These are phyloP conservation scores for Papilio gigon DNA, from an alignment of 2,888 invertebrate species.

Conservation along the genomic window DNA sequence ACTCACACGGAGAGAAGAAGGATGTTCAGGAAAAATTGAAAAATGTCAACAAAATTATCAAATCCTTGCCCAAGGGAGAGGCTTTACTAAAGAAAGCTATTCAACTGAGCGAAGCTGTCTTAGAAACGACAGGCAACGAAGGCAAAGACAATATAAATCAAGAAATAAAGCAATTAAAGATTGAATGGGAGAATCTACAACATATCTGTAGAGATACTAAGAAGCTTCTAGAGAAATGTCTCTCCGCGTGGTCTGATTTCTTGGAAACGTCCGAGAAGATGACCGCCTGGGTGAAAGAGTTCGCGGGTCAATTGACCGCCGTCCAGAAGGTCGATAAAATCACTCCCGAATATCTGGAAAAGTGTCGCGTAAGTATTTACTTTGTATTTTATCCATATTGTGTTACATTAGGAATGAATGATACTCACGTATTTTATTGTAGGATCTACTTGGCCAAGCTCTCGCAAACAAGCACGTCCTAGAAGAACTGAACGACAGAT, in stretches of 20 bases:
- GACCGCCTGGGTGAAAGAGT: slow-evolving; percentile 88
- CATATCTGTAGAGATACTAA: slow-evolving; percentile 89
- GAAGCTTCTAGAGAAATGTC: slow-evolving; percentile 87
- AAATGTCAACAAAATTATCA: slow-evolving; percentile 86
- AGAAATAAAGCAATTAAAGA: slow-evolving; percentile 90
- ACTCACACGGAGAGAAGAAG: slow-evolving; percentile 93
- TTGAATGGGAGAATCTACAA: slow-evolving; percentile 92
- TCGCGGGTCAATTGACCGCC: slow-evolving; percentile 84
- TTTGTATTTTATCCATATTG: slow-evolving; percentile 24
- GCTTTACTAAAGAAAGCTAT: slow-evolving; percentile 87
- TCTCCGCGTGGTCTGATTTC: slow-evolving; percentile 92
- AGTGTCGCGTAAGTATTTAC: slow-evolving; percentile 85
- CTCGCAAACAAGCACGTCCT: slow-evolving; percentile 88
- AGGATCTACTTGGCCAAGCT: slow-evolving; percentile 89
- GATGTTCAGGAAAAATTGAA: slow-evolving; percentile 89
- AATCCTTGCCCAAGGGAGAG: slow-evolving; percentile 87
- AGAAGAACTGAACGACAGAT: slow-evolving; percentile 93
- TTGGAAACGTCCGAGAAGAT: slow-evolving; percentile 87
- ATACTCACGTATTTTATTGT: slow-evolving; percentile 45
- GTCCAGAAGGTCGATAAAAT: slow-evolving; percentile 88
- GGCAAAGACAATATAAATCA: slow-evolving; percentile 91
- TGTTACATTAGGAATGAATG: not conserved
- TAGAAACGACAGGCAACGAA: slow-evolving; percentile 90
- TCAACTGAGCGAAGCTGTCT: slow-evolving; percentile 87
- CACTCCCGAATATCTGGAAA: slow-evolving; percentile 89